These are phyloP conservation scores for Drosophila merina DNA, from an alignment of 2,888 invertebrate species.

Conservation along the genomic window DNA sequence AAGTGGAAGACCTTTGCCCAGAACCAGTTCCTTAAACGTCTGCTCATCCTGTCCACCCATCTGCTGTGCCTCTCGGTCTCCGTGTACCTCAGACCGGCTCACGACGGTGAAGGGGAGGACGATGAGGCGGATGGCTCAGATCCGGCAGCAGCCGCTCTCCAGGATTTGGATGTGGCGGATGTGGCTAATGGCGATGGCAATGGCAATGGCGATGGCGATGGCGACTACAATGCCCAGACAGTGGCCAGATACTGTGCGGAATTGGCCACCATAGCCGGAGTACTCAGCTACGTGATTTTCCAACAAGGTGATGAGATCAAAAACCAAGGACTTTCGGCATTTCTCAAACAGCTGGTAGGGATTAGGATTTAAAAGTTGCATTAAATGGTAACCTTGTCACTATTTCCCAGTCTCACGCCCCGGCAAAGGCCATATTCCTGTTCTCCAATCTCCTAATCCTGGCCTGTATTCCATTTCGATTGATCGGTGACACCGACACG, in stretches of 20 bases:
- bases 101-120: constrained; percentile 72
- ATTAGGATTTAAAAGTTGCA: background rate
- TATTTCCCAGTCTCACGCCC: constrained; percentile 91
- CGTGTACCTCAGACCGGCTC: constrained; percentile 93
- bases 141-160: constrained; percentile 43
- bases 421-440: constrained; percentile 96
- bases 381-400: background rate
- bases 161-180: background rate
- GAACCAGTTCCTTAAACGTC: constrained; percentile 95
- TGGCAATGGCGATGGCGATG: constrained; percentile 8
- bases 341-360: constrained; percentile 94
- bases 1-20: constrained; percentile 99
- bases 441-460: constrained; percentile 95
- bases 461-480: constrained; percentile 94
- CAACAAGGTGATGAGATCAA: constrained; percentile 97
- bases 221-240: constrained; percentile 83
- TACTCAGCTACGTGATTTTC: constrained; percentile 93
- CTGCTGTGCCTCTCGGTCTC: constrained; percentile 94
- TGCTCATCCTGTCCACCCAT: constrained; percentile 94
- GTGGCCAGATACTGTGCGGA: constrained; percentile 90
- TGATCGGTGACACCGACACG: constrained; percentile 89
- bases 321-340: constrained; percentile 95
- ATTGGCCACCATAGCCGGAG: constrained; percentile 92
- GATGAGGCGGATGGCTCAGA: constrained; percentile 41
- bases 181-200: background rate